phyloP scores from a whole-genome alignment of 1,140 invertebrate species.

The Lasioglossum baleicum region DNA sequence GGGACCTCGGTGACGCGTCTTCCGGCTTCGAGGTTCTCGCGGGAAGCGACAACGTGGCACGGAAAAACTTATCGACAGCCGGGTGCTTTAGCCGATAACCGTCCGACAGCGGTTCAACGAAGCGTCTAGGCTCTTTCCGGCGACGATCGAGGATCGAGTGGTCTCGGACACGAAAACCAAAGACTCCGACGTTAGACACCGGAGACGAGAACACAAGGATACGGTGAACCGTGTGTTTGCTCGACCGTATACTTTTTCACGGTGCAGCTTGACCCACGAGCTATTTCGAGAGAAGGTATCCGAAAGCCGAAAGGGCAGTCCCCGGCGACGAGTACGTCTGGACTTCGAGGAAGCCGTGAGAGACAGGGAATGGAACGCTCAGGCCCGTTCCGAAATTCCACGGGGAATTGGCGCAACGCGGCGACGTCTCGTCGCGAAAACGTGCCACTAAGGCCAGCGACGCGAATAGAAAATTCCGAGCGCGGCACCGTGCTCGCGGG shows the following conservation, averaged over 20 bases:
- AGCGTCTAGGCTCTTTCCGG: neutral
- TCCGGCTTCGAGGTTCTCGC: no score
- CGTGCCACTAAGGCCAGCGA: slow-evolving; percentile 41
- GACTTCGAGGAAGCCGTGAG: slow-evolving; percentile 33
- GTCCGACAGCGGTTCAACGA: neutral
- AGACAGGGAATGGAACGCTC: slow-evolving; percentile 27
- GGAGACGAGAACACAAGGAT: neutral
- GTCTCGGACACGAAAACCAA: neutral
- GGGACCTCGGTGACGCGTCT: neutral
- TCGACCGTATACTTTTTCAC: slow-evolving; percentile 16
- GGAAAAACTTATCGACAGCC: slow-evolving; percentile 14
- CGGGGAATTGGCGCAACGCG: slow-evolving; percentile 29
- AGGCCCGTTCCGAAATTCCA: slow-evolving; percentile 35
- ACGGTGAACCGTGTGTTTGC: neutral
- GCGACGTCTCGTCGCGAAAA: slow-evolving; percentile 31
- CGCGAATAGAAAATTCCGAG: slow-evolving; percentile 50
- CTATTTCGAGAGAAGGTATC: slow-evolving; percentile 35
- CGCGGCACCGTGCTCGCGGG: neutral
- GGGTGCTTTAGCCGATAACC: slow-evolving; percentile 1
- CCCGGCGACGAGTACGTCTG: slow-evolving; percentile 21
- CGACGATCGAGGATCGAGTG: neutral
- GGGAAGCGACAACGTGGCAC: neutral
- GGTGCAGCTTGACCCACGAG: neutral
- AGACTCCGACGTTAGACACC: slow-evolving; percentile 2
- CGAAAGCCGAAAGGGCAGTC: slow-evolving; percentile 23